phyloP scores from a whole-genome alignment of 2,113 vertebrate species.

The Orcinus orca region DNA sequence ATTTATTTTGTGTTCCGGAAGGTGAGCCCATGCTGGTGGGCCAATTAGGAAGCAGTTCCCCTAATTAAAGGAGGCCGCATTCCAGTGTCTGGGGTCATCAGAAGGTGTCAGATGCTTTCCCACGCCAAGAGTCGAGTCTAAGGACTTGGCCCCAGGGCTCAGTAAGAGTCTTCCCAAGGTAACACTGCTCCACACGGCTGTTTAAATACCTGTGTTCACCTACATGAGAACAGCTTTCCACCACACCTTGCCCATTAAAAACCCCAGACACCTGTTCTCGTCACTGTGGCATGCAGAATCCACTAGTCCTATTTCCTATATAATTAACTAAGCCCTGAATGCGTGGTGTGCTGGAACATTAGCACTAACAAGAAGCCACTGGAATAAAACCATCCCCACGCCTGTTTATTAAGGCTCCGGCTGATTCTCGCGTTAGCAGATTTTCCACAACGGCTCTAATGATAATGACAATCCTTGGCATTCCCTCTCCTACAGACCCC shows the following conservation, averaged over 20 bases:
- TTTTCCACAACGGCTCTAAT: slow-evolving; percentile 31
- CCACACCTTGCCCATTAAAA: slow-evolving; percentile 69
- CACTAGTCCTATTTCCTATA: slow-evolving; percentile 56
- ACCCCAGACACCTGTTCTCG: slow-evolving; percentile 37
- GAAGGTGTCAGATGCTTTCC: background rate
- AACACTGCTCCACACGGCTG: background rate
- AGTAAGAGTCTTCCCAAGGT: slow-evolving; percentile 45
- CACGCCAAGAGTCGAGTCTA: background rate
- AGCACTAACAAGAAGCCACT: slow-evolving; percentile 55
- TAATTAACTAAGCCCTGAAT: slow-evolving; percentile 70
- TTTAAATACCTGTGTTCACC: background rate
- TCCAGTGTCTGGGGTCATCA: background rate
- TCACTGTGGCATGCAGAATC: slow-evolving; percentile 32
- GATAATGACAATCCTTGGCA: background rate
- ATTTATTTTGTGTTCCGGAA: background rate
- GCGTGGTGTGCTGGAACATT: slow-evolving; percentile 32
- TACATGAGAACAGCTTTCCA: slow-evolving; percentile 1
- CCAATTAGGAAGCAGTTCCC: background rate
- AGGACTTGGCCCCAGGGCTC: background rate
- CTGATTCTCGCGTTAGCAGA: slow-evolving; percentile 52
- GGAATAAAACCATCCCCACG: slow-evolving; percentile 66
- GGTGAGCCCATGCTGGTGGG: background rate
- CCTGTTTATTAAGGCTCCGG: slow-evolving; percentile 64
- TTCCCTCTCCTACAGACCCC: background rate
- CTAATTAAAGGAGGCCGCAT: background rate